Base-by-base conservation (phyloP, 2,797 vertebrate genomes). In the Allobates femoralis region DNA sequence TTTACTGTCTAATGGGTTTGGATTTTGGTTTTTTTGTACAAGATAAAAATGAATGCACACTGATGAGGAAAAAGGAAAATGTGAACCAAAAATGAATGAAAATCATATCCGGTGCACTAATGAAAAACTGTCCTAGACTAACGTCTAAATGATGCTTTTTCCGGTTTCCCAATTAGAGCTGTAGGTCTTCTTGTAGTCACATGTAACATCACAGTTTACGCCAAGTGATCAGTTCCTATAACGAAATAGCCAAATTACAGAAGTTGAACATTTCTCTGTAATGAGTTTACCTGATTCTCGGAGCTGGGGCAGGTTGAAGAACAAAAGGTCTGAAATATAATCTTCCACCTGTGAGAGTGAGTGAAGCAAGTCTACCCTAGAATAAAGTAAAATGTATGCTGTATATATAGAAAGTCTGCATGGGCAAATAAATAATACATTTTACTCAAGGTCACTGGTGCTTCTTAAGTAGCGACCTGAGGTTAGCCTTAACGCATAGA, bases 341-440 rank as follows among this genome's bases (percentile, higher is more conserved):
- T 46, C 69, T 41, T 7, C 66, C 19, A 14, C 14, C 14, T 37
- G 34, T 23, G 21, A 69, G 15, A 51, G 5, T 14, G 3, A n/a
- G 34, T n/a, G 34, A 14, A 14, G n/a, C 10, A 46, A n/a, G 19
- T 12, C 67, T 37, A 41, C 32, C 30, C 11, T 37, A 30, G 26
- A 30, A 66, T 30, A 23, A 69, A 46, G 11, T 73, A 8, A 69
- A 19, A 6, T 21, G 15, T 73, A 46, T 73, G 37, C 69, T 15
- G 37, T 10, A 46, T 7, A 18, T 73, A 46, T 46, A 46, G 69
- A n/a, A 4, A 50, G 16, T 15, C 23, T 73, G 69, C 37, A 41
- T 34, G 12, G 37, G 69, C 34, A 26, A 46, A 46, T 71, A 73
- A 73, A 73, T 71, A 73, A 46, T 50, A 23, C 67, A 71, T 71